Evolutionary conservation across 1,140 invertebrate genomes (phyloP), one percentile per base, ranked within the genome.

Genomic region (Halyomorpha halys): DNA sequence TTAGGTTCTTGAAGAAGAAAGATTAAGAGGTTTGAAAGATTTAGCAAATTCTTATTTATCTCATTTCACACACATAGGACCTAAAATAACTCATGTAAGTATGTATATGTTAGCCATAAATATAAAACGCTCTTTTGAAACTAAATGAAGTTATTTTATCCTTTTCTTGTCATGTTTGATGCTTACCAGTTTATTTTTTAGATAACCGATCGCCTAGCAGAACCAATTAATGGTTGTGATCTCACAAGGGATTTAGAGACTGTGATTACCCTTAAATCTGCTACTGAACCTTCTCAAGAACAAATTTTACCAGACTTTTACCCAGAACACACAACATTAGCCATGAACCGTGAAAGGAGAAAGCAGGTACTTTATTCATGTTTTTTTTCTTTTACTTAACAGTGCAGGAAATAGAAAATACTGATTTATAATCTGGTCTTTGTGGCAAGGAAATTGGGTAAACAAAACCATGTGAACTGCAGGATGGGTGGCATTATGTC

Each of bases 221-320:
- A 81, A 60, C 86, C 89, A 9, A 81, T 91, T 49, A 77, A 79
- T 18, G 80, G 78, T 30, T 83, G 88, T 53, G 86, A 88, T 73
- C 80, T 90, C 0, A 79, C 81, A 16, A 80, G 83, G 66, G 91
- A 95, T 71, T 80, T 93, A 68, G 78, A 83, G 56, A 81, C 79
- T 25, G 78, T 86, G 45, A 76, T 82, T 15, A 81, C 81, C 70
- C 76, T 84, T 44, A 82, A 79, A 70, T 82, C 80, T 47, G 75
- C 82, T 62, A 75, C 75, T 49, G 75, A 81, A 65, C 79, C 81
- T 54, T 77, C 80, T 39, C 79, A 82, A 5, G 89, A 96, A 73
- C 91, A 95, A 74, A 77, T 94, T 27, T 75, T 97, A 44, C 90
- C 93, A 0, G 91, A 96, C 74, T 95, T 94, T 77, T 96, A 94